Conservation (phyloP, 1,140 invertebrate species). For the Cydia fagiglandana region DNA sequence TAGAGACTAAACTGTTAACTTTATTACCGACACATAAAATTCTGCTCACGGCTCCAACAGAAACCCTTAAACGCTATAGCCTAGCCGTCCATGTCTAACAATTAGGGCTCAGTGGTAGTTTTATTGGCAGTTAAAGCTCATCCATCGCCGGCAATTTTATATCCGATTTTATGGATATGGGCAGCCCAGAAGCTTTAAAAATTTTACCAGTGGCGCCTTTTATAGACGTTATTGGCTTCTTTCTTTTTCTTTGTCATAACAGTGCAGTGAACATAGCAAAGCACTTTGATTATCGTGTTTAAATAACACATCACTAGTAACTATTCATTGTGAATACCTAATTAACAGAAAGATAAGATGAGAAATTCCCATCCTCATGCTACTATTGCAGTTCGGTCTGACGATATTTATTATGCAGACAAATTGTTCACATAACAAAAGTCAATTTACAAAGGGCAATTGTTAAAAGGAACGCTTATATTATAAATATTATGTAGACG, state of each 20-base stretch:
- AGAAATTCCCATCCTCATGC: neutral
- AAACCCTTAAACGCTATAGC: constrained; percentile 43
- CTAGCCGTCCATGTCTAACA: constrained; percentile 52
- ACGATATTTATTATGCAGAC: neutral
- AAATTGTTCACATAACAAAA: constrained; percentile 1
- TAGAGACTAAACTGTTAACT: constrained; percentile 47
- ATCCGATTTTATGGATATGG: constrained; percentile 58
- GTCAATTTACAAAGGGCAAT: neutral
- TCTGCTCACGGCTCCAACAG: constrained; percentile 45
- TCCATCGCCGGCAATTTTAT: constrained; percentile 57
- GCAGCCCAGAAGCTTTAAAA: constrained; percentile 44
- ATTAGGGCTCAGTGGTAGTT: constrained; percentile 67
- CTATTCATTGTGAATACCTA: neutral
- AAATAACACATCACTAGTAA: neutral
- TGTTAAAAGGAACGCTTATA: constrained; percentile 8
- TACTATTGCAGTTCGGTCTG: neutral
- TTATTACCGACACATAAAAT: constrained; percentile 63
- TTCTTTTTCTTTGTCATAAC: neutral
- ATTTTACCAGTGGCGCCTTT: constrained; percentile 43
- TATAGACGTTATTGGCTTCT: neutral
- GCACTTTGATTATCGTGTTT: neutral
- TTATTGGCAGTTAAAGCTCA: constrained; percentile 67
- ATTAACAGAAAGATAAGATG: too few species aligned
- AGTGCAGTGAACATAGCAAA: neutral
- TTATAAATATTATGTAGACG: constrained; percentile 22